Conservation (phyloP, 2,797 vertebrate species). For the Sebastes trivittatus region DNA sequence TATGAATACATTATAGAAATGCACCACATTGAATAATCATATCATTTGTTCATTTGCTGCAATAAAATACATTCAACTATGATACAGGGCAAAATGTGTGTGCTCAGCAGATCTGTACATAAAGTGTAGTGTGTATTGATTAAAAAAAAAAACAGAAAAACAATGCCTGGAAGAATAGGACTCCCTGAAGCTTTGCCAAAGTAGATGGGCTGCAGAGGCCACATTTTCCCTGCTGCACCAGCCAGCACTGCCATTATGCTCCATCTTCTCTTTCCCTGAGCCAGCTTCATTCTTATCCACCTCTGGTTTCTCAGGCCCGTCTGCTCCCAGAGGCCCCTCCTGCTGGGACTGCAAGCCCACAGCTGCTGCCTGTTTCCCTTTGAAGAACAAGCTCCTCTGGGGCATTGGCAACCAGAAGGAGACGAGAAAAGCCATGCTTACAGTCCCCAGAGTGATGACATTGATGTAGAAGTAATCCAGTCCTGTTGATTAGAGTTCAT, state of each 20-base stretch:
- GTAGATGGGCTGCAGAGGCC: constrained; percentile 45
- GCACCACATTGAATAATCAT: not conserved
- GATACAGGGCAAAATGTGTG: not conserved
- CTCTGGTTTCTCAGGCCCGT: constrained; percentile 11
- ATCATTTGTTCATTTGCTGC: not conserved
- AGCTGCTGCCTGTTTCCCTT: constrained; percentile 36
- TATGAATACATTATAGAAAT: not conserved
- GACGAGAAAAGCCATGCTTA: constrained; percentile 72
- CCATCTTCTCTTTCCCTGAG: constrained; percentile 17
- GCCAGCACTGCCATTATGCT: constrained; percentile 7
- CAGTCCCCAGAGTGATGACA: constrained; percentile 72
- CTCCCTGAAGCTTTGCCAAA: constrained; percentile 78
- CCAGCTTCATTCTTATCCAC: constrained; percentile 29
- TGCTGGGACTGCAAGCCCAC: constrained; percentile 33
- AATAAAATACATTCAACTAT: not conserved
- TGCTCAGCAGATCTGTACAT: not conserved
- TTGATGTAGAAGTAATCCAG: constrained; percentile 79
- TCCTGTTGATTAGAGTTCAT: constrained; percentile 43
- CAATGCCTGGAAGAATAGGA: constrained; percentile 77
- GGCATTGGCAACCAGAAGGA: constrained; percentile 81
- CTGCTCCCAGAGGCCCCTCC: constrained; percentile 3
- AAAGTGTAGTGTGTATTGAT: not conserved
- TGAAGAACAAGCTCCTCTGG: constrained; percentile 75
- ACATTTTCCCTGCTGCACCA: constrained; percentile 63
- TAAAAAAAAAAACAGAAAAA: not conserved